Conservation (phyloP, 1,140 invertebrate genomes). For the Neodiprion pinetum region DNA sequence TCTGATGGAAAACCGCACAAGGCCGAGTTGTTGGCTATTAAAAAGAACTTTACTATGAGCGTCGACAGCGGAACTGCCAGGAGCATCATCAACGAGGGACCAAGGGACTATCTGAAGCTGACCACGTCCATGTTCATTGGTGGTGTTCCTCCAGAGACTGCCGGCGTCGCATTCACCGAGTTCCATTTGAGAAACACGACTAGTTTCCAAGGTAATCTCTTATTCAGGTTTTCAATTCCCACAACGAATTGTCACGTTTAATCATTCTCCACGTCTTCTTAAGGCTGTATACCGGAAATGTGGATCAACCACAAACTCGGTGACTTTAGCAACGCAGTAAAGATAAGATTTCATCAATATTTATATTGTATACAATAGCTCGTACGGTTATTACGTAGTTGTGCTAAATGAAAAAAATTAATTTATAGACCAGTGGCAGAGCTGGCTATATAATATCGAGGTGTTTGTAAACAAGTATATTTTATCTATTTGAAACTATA, state of each 20-base stretch:
- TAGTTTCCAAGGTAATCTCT: constrained; percentile 87
- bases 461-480: not conserved
- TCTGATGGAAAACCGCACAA: constrained; percentile 88
- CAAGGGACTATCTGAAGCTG: constrained; percentile 85
- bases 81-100: constrained; percentile 94
- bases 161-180: constrained; percentile 82
- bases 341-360: constrained; percentile 47
- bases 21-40: constrained; percentile 87
- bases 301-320: constrained; percentile 94
- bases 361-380: not conserved
- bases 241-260: constrained; percentile 8
- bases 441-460: not conserved
- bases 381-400: not conserved
- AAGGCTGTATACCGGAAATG: constrained; percentile 93
- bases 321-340: constrained; percentile 88
- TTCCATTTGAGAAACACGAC: constrained; percentile 94
- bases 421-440: not conserved
- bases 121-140: constrained; percentile 91
- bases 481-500: constrained; percentile 1
- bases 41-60: constrained; percentile 93
- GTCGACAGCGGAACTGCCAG: constrained; percentile 87
- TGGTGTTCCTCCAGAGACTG: constrained; percentile 85
- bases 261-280: constrained; percentile 26
- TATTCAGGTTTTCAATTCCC: not conserved
- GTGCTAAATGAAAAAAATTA: constrained; percentile 1